Conservation (phyloP, 2,888 invertebrate species). For the Phlogophora meticulosa region DNA sequence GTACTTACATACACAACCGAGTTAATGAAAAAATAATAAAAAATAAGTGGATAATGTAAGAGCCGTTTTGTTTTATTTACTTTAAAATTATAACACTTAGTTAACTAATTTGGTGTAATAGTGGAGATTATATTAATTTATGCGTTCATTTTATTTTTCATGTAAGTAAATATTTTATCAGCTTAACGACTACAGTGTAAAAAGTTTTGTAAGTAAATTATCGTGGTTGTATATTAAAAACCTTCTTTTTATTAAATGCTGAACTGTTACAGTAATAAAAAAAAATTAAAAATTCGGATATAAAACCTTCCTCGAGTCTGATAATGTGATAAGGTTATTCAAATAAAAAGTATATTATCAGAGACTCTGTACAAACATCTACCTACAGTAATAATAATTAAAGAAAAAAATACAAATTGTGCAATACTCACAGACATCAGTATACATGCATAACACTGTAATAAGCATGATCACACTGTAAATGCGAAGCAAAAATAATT, state of each 20-base stretch:
- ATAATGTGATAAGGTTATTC: conserved; percentile 68
- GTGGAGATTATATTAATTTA: conserved; percentile 81
- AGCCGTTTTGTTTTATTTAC: conserved; percentile 74
- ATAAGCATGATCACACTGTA: conserved; percentile 90
- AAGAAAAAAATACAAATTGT: conserved; percentile 85
- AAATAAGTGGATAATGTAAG: conserved; percentile 78
- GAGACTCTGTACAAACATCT: conserved; percentile 81
- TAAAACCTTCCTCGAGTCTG: conserved; percentile 76
- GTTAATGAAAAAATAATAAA: conserved; percentile 81
- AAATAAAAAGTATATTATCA: conserved; percentile 75
- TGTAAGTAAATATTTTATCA: conserved; percentile 71
- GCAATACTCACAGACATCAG: conserved; percentile 89
- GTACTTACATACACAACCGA: conserved; percentile 92
- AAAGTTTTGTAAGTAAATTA: conserved; percentile 79
- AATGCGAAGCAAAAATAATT: conserved; percentile 87
- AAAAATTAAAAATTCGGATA: conserved; percentile 78
- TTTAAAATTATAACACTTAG: conserved; percentile 71
- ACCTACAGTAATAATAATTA: conserved; percentile 68
- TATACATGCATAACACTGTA: conserved; percentile 90
- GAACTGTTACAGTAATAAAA: conserved; percentile 68
- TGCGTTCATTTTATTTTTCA: conserved; percentile 77
- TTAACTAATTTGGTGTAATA: conserved; percentile 85
- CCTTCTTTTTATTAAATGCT: conserved; percentile 65
- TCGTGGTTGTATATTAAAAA: conserved; percentile 61
- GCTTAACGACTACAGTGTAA: conserved; percentile 82